Base-by-base conservation (phyloP, 2,888 invertebrate genomes). In the Lepetodrilus schrolli region DNA sequence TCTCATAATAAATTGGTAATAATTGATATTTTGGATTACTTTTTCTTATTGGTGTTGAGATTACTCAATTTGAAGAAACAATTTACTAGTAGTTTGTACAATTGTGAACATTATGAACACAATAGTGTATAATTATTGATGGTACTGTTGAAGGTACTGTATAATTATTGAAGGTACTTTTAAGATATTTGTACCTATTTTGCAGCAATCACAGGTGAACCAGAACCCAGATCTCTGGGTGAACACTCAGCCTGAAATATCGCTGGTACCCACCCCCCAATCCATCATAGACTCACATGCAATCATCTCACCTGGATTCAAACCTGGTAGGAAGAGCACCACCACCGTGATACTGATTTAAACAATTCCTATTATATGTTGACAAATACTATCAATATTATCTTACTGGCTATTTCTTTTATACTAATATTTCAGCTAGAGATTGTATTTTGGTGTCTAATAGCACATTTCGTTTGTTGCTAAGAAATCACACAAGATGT, bases 211-310 rank as follows among this genome's bases (percentile, higher is more conserved):
- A n/a, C n/a, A n/a, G 4, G 76, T 74, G 48, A 73, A 73, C 47
- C 76, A 74, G 48, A 74, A 74, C 34, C 76, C 75, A 65, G 80
- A 81, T 36, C 47, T 81, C 20, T 81, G 81, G 81, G 78, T 80
- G n/a, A 80, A 78, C 51, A 73, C 81, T 10, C 68, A 74, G 36
- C 38, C 75, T 26, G 79, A 81, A 34, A 70, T 81, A 50, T 71
- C 81, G 20, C 74, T 79, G 47, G 69, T 77, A 43, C 76, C 78
- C 4, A 49, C 68, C 26, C 68, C 72, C n/a, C 73, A 73, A 0
- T 36, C 72, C 30, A 65, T 66, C 5, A 74, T 73, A 48, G 72
- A 50, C 36, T 69, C 51, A 0, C 34, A 10, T 1, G 34, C 34
- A 1, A 34, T 30, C 4, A 34, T n/a, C 2, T 26, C 34, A 8